phyloP scores from a whole-genome alignment of 2,888 invertebrate genomes.

The Philereme vetulata region DNA sequence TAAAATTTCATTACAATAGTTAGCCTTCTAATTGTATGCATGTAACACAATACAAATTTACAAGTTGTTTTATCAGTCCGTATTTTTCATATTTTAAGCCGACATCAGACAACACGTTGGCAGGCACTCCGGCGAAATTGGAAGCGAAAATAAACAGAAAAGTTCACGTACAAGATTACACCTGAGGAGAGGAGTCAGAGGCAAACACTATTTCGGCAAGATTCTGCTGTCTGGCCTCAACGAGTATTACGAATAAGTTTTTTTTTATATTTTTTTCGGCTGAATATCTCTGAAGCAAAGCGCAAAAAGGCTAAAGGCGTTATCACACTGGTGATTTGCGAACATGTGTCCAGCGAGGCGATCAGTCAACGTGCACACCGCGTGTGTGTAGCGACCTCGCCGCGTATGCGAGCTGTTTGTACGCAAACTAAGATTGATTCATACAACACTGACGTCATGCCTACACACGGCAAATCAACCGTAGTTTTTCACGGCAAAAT shows the following conservation, averaged over 20 bases:
- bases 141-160: slow-evolving; percentile 81
- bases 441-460: too few relatives aligned
- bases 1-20: too few relatives aligned
- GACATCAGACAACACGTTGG: slow-evolving; percentile 79
- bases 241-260: slow-evolving; percentile 22
- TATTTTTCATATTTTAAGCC: slow-evolving; percentile 58
- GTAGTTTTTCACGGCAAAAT: too few relatives aligned
- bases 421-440: too few relatives aligned
- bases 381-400: too few relatives aligned
- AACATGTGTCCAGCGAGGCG: too few relatives aligned
- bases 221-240: slow-evolving; percentile 24
- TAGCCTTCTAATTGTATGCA: too few relatives aligned
- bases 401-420: neutral
- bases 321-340: too few relatives aligned
- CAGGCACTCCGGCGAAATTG: slow-evolving; percentile 79
- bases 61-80: slow-evolving; percentile 28
- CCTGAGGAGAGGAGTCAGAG: slow-evolving; percentile 59
- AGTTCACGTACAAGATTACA: slow-evolving; percentile 76
- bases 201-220: slow-evolving; percentile 65
- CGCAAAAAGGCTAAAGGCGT: neutral
- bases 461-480: too few relatives aligned
- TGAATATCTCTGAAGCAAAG: neutral
- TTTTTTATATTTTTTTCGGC: neutral
- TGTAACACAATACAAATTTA: neutral
- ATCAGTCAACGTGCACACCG: too few relatives aligned